Conservation (phyloP, 2,888 invertebrate species). For the Neoaliturus tenellus region DNA sequence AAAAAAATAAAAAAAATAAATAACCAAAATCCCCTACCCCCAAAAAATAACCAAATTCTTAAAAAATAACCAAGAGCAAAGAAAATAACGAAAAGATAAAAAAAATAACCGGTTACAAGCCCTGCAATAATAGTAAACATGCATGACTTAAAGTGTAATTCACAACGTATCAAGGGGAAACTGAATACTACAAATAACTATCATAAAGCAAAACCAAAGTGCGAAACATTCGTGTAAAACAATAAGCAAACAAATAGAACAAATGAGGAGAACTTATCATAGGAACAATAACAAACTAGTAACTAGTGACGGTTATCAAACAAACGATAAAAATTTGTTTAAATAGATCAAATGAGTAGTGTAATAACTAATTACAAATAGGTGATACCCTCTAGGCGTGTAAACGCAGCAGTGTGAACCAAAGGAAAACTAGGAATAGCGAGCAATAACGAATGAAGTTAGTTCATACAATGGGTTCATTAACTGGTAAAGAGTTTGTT, state of each 20-base stretch:
- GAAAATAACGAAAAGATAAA: no score
- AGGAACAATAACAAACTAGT: not conserved
- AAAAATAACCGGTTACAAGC: no score
- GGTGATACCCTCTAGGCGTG: not conserved
- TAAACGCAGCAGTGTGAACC: not conserved
- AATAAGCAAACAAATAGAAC: constrained; percentile 3
- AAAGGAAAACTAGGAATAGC: not conserved
- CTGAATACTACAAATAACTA: no score
- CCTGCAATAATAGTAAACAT: no score
- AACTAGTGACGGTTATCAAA: not conserved
- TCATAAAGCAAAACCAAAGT: not conserved
- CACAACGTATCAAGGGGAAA: no score
- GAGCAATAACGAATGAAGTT: not conserved
- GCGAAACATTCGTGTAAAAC: not conserved
- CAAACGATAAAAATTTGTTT: not conserved
- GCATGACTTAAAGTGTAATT: no score
- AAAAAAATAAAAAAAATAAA: no score
- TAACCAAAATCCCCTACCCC: no score
- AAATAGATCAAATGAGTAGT: not conserved
- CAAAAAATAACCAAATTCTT: no score
- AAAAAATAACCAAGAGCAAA: no score
- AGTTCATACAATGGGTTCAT: not conserved
- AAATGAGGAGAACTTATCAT: not conserved
- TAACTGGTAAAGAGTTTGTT: constrained; percentile 8
- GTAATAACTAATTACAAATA: not conserved